Conservation (phyloP, 2,113 vertebrate genomes). For the Grallaria varia region DNA sequence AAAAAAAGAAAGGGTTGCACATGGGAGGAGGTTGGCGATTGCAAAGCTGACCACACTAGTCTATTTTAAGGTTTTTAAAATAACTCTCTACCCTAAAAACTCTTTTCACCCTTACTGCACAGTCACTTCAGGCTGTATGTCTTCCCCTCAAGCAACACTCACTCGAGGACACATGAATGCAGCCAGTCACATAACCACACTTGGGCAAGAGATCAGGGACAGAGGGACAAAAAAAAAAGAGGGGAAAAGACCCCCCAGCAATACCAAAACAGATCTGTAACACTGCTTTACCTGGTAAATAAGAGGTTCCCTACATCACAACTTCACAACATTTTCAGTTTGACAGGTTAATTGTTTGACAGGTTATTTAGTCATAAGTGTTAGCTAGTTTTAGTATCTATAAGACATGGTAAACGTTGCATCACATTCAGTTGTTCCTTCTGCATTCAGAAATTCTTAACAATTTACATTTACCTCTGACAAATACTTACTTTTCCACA, state of each 20-base stretch:
- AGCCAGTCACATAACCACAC: neutral
- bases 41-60: neutral
- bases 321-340: neutral
- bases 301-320: neutral
- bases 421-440: neutral
- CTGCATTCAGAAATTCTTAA: neutral
- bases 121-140: neutral
- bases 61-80: neutral
- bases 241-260: neutral
- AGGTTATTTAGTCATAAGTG: neutral
- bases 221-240: neutral
- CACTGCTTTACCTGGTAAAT: neutral
- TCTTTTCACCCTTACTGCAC: neutral
- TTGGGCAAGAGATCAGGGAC: neutral
- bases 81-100: neutral
- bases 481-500: constrained; percentile 13
- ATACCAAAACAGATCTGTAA: neutral
- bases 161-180: neutral
- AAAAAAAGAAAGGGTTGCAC: neutral
- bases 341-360: neutral
- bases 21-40: neutral
- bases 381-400: neutral
- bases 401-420: neutral
- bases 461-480: neutral
- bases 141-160: neutral